A percentile compares a stretch with the other conserved stretches of the same genome.
These are phyloP conservation scores for Diplodus puntazzo DNA, from an alignment of 2,797 vertebrate species.

Conservation along the genomic window DNA sequence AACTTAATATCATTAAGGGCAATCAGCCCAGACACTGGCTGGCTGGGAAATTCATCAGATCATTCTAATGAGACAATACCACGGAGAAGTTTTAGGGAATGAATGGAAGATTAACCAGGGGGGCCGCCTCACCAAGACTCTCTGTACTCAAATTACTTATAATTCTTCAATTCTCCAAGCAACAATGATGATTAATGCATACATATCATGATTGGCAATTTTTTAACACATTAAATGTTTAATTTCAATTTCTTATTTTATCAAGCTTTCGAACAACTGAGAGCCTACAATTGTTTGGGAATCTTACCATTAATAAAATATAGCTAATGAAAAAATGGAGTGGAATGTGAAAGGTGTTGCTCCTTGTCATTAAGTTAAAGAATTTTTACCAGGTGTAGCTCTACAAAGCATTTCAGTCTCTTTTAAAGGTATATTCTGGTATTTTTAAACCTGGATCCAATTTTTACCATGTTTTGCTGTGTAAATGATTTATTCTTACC, in stretches of 20 bases:
- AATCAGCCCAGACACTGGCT: conserved; percentile 29
- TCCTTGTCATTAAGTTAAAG: background rate
- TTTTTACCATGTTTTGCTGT: too few species aligned
- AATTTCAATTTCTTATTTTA: background rate
- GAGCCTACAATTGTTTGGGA: background rate
- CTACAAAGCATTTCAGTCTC: background rate
- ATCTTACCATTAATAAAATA: background rate
- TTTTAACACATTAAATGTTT: background rate
- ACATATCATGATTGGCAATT: background rate
- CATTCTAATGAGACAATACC: conserved; percentile 41
- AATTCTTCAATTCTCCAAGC: background rate
- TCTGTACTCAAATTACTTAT: too few species aligned
- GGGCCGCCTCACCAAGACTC: background rate
- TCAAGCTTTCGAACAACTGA: background rate
- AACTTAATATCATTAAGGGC: conserved; percentile 53
- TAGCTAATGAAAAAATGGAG: background rate
- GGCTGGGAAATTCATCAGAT: conserved; percentile 10
- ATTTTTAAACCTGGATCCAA: too few species aligned
- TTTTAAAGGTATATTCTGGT: too few species aligned
- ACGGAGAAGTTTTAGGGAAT: conserved; percentile 11
- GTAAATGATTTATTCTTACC: too few species aligned
- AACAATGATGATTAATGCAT: background rate
- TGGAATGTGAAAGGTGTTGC: background rate
- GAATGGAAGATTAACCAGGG: conserved; percentile 10
- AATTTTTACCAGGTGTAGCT: background rate